phyloP scores from a whole-genome alignment of 2,797 vertebrate genomes.

The Hafferia zeledoni region DNA sequence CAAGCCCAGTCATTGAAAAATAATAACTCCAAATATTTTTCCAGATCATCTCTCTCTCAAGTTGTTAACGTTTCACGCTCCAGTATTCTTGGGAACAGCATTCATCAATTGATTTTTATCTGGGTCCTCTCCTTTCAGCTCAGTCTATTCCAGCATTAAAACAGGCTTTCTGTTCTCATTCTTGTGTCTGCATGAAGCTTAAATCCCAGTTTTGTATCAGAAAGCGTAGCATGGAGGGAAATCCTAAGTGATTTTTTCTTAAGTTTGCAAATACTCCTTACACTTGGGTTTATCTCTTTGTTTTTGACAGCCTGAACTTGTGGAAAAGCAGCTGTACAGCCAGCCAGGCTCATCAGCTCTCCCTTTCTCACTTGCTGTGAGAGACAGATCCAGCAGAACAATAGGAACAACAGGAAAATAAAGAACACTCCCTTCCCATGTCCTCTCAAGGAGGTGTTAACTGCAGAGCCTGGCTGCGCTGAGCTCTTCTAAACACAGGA shows the following conservation, averaged over 20 bases:
- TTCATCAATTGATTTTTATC: not conserved
- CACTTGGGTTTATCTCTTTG: not conserved
- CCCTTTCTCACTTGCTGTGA: not conserved
- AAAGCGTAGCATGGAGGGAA: not conserved
- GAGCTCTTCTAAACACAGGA: not conserved
- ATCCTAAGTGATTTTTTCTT: not conserved
- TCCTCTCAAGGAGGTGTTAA: slow-evolving; percentile 59
- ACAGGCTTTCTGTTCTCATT: not conserved
- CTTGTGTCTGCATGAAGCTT: not conserved
- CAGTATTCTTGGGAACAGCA: not conserved
- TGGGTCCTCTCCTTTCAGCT: not conserved
- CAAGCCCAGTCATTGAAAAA: not conserved
- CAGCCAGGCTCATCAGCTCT: not conserved
- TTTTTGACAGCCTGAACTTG: not conserved
- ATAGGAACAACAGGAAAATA: slow-evolving; percentile 59
- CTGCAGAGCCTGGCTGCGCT: slow-evolving; percentile 19
- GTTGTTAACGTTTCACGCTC: not conserved
- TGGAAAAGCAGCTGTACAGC: not conserved
- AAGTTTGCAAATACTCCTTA: not conserved
- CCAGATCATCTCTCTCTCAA: not conserved
- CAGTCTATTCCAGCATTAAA: not conserved
- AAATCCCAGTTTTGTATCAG: not conserved
- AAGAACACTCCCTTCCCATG: slow-evolving; percentile 62
- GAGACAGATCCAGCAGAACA: slow-evolving; percentile 53
- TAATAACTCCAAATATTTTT: not conserved